Evolutionary conservation across 2,888 invertebrate genomes (phyloP).

Genomic region (Epirrhoe alternata): DNA sequence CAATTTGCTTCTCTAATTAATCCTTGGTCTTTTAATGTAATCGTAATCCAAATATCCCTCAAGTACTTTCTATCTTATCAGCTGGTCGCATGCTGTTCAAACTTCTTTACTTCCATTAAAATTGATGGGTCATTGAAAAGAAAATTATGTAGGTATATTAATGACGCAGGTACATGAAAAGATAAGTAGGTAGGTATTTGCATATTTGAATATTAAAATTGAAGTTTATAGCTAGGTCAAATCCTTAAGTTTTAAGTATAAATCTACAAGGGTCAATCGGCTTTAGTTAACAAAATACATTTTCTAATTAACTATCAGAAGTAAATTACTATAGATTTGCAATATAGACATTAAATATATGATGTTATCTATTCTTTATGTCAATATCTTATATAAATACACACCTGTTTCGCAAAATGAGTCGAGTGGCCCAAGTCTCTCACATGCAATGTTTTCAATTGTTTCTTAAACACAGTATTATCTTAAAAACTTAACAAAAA

Average conservation of each 20-base stretch:
- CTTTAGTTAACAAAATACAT: neutral
- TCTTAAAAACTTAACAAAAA: constrained; percentile 13
- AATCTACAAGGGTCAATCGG: neutral
- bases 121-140: too few relatives aligned
- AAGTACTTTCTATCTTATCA: too few relatives aligned
- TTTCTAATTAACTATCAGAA: neutral
- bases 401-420: constrained; percentile 44
- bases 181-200: neutral
- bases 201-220: neutral
- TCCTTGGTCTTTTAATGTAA: too few relatives aligned
- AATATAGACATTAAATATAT: neutral
- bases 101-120: too few relatives aligned
- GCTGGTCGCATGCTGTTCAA: too few relatives aligned
- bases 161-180: neutral
- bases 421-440: constrained; percentile 23
- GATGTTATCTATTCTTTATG: neutral
- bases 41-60: too few relatives aligned
- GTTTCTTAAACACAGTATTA: constrained; percentile 19
- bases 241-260: neutral
- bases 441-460: constrained; percentile 17
- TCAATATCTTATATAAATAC: constrained; percentile 38
- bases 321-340: neutral
- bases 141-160: neutral
- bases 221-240: neutral
- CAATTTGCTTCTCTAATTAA: too few relatives aligned